Evolutionary conservation across 1,140 invertebrate genomes (phyloP), one percentile per base, ranked within the genome.

Genomic region (Steinernema feltiae): DNA sequence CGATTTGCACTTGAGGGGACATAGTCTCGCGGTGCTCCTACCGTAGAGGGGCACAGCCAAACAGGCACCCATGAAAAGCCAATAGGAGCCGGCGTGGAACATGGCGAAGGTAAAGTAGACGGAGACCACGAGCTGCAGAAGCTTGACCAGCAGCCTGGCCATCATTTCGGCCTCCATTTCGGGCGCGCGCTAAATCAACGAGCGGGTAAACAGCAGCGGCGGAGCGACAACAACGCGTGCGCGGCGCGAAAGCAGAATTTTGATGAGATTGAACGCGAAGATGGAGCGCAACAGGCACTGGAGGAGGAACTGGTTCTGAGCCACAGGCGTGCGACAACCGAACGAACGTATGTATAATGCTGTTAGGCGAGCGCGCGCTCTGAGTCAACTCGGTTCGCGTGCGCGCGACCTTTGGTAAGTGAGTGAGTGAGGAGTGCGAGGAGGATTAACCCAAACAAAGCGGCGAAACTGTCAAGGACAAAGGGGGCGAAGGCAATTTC

Each of bases 51-150:
- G 53, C 15, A 63, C 53, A n/a, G 53, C 53, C 12, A 63, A 3
- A 27, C 53, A 63, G 53, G 53, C 53, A 21, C 7, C 53, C 53
- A 63, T 63, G 53, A 63, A 63, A 3, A 63, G 53, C 53, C 53
- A 63, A 21, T 63, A 63, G 53, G 53, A 63, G 53, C 53, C 53
- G 53, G 53, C 53, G 53, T 63, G 53, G 53, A n/a, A 63, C 53
- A 63, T 63, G 53, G 53, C 53, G 24, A 63, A 63, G 53, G 24
- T 21, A 27, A 63, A 63, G 53, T 63, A 63, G 53, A 63, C 53
- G 12, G 53, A 63, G 12, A 63, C 53, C 7, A 63, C 7, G 15
- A 63, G 53, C 53, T 63, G 53, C 12, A 63, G 53, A 21, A 63
- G 53, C 24, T 63, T 63, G 12, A 63, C 53, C 7, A 63, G 53